phyloP scores from a whole-genome alignment of 2,888 invertebrate genomes.

The Lasioglossum lativentre region DNA sequence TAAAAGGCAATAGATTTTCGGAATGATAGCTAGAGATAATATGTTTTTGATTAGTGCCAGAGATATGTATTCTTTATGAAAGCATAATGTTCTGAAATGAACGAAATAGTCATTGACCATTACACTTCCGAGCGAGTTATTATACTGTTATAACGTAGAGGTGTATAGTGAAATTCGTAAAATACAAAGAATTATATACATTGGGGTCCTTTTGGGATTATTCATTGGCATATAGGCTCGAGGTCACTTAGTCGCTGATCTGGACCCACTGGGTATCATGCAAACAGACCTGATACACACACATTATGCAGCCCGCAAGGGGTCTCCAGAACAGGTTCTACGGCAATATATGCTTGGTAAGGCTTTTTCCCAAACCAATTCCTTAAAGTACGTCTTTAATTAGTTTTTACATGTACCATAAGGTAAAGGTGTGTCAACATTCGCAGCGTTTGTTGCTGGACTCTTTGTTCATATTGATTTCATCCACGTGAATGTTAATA shows the following conservation, averaged over 20 bases:
- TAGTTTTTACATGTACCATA: constrained; percentile 48
- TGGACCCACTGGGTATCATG: constrained; percentile 97
- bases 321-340: constrained; percentile 87
- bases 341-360: constrained; percentile 89
- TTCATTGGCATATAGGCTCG: constrained; percentile 89
- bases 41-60: constrained; percentile 4
- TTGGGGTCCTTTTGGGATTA: constrained; percentile 75
- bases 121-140: not conserved
- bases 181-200: constrained; percentile 63
- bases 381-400: constrained; percentile 57
- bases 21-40: not conserved
- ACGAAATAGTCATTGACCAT: not conserved
- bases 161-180: constrained; percentile 38
- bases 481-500: constrained; percentile 16
- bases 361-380: constrained; percentile 79
- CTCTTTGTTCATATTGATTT: not conserved
- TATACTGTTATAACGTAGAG: constrained; percentile 27
- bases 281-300: constrained; percentile 88
- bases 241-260: constrained; percentile 96
- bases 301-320: constrained; percentile 86
- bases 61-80: not conserved
- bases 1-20: not conserved
- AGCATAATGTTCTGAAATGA: not conserved
- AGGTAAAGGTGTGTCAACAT: constrained; percentile 58
- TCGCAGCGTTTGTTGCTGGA: not conserved